Evolutionary conservation across 2,797 vertebrate genomes (phyloP).

Genomic region (Garrulus glandarius): DNA sequence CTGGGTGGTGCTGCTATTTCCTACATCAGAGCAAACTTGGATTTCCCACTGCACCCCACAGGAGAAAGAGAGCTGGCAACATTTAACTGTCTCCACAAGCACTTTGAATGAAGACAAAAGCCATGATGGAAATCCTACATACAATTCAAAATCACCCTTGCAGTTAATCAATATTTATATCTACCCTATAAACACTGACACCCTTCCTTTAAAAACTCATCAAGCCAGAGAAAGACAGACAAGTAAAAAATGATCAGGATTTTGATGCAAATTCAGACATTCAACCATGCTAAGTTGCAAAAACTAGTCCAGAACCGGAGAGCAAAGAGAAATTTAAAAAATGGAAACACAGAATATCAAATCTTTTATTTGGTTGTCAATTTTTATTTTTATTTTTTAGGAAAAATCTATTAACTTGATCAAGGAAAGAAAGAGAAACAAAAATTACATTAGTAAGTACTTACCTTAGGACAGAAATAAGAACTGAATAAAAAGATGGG

Average conservation of each 20-base stretch:
- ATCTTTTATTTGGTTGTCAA: background rate
- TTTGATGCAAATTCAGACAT: background rate
- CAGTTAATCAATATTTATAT: background rate
- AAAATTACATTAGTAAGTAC: background rate
- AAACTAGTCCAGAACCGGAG: background rate
- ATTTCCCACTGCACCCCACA: background rate
- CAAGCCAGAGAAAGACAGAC: background rate
- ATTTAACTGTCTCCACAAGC: background rate
- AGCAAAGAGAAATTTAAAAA: background rate
- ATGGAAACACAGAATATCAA: background rate
- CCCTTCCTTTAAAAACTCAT: background rate
- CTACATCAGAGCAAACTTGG: background rate
- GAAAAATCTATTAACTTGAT: background rate
- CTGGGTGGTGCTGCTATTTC: background rate
- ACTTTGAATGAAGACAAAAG: background rate
- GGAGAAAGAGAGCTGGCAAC: background rate
- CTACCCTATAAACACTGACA: background rate
- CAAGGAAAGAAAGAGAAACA: background rate
- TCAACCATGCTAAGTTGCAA: background rate
- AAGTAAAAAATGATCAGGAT: background rate
- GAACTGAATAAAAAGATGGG: background rate
- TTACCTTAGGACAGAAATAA: background rate
- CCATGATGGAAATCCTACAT: background rate
- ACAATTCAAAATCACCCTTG: background rate
- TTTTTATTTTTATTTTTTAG: background rate